Evolutionary conservation across 2,888 invertebrate species (phyloP), one percentile per base, ranked within the genome.

Genomic region (Eudasyphora cyanicolor): DNA sequence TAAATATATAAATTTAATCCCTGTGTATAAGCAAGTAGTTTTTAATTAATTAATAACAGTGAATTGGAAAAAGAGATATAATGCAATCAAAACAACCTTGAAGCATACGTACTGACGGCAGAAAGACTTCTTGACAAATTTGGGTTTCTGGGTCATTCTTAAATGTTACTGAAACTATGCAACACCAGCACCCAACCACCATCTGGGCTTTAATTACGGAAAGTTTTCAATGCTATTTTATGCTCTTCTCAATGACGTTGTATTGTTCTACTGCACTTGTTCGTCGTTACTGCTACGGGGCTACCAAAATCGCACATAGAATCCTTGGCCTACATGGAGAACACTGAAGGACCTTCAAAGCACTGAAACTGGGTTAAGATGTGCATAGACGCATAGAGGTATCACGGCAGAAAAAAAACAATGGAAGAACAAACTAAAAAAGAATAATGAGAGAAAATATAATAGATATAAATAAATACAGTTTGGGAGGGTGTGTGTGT

Each of bases 301-400:
- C 64, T 35, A 38, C 38, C 38, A 64, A 38, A 21, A 38, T 38
- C 51, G 32, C 32, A 45, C 38, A 75, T 29, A 24, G 73, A 60
- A 78, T 49, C 81, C 84, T 84, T 84, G 84, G 51, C 84, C 81
- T 62, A 81, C 64, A 78, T 77, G 45, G 5, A 70, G 4, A 12
- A 57, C 24, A 24, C 3, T 67, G 69, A 76, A 81, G 84, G 81
- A 84, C 84, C 78, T 78, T 81, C 81, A 84, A 81, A 38, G 17
- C 24, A 64, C 62, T 24, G 64, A 70, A 82, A 78, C 78, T 81
- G 38, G 84, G 84, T 76, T 81, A 84, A 79, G 24, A 45, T 19
- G 10, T 19, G 10, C 27, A 57, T 21, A 35, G n/a, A 24, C 3
- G 14, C 38, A 38, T 21, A 73, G 73, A 82, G n/a, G n/a, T 64